Conservation (phyloP, 2,113 vertebrate species). For the Caloenas nicobarica region DNA sequence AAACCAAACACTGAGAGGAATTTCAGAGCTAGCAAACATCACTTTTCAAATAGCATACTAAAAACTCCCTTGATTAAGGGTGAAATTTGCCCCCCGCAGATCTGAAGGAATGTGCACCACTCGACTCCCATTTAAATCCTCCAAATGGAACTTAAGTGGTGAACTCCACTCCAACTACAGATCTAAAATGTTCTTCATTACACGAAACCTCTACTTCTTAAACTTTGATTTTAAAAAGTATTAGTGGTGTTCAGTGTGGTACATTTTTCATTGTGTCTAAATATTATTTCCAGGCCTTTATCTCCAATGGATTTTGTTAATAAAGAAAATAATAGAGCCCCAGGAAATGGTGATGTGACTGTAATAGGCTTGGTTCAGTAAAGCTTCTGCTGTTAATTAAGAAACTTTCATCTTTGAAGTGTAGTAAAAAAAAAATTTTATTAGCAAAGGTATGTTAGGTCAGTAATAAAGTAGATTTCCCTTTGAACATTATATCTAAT, state of each 20-base stretch:
- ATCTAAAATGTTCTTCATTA: conserved; percentile 57
- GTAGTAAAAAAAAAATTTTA: conserved; percentile 57
- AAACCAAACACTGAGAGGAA: not conserved
- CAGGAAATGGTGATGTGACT: conserved; percentile 65
- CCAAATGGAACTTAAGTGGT: conserved; percentile 30
- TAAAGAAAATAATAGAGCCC: conserved; percentile 69
- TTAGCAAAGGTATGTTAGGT: conserved; percentile 70
- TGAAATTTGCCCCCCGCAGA: not conserved
- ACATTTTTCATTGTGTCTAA: conserved; percentile 53
- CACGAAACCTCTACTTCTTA: conserved; percentile 46
- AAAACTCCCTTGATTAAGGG: conserved; percentile 7
- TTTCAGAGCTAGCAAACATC: not conserved
- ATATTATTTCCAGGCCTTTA: conserved; percentile 57
- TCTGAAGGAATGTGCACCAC: not conserved
- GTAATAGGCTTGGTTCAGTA: conserved; percentile 72
- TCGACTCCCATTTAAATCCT: not conserved
- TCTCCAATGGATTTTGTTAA: conserved; percentile 67
- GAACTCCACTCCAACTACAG: not conserved
- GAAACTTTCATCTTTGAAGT: conserved; percentile 77
- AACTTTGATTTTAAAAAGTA: conserved; percentile 55
- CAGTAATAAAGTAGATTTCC: conserved; percentile 71
- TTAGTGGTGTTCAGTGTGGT: not conserved
- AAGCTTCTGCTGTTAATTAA: conserved; percentile 79
- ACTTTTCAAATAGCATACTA: not conserved
- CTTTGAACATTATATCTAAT: conserved; percentile 68